Evolutionary conservation across 2,797 vertebrate genomes (phyloP).

Genomic region (Leucoraja ocellata): DNA sequence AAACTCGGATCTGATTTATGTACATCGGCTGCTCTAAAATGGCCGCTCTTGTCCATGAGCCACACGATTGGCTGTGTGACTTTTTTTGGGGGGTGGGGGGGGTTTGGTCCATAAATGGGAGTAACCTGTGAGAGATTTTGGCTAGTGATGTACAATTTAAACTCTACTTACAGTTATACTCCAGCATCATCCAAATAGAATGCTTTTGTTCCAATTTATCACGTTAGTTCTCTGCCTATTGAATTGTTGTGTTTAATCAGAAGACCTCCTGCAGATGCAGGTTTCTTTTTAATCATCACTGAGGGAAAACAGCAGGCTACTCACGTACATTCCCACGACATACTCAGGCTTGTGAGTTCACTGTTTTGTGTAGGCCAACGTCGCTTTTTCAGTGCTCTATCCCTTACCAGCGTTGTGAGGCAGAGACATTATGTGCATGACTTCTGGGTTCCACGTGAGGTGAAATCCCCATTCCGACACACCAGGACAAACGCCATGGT

Average conservation of each 20-base stretch:
- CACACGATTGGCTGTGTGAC: not conserved
- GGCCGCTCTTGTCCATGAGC: not conserved
- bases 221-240: not conserved
- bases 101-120: not conserved
- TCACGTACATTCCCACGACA: not conserved
- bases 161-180: slow-evolving; percentile 20
- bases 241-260: not conserved
- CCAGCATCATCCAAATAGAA: slow-evolving; percentile 30
- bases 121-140: not conserved
- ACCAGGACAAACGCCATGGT: not conserved
- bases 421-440: not conserved
- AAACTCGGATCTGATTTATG: not conserved
- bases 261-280: not conserved
- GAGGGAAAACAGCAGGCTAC: not conserved
- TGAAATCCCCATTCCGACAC: not conserved
- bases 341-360: not conserved
- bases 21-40: not conserved
- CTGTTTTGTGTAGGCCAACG: not conserved
- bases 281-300: not conserved
- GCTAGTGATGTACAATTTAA: slow-evolving; percentile 8
- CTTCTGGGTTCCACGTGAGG: not conserved
- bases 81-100: not conserved
- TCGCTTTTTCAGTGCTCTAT: not conserved
- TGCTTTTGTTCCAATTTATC: not conserved
- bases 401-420: not conserved